These are phyloP conservation scores for Allygus modestus DNA, from an alignment of 2,888 invertebrate species.

Conservation along the genomic window DNA sequence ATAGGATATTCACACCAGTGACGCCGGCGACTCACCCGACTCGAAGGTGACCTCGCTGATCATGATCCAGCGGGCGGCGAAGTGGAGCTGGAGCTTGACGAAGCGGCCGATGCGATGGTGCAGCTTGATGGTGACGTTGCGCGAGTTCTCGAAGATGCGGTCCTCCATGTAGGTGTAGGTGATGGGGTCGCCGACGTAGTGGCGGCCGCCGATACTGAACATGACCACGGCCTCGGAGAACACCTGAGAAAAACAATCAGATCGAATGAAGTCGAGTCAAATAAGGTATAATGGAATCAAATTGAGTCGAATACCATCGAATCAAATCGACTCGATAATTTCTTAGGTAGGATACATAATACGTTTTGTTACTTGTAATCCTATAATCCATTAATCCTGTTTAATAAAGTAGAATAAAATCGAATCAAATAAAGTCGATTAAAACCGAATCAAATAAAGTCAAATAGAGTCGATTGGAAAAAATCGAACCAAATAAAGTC, in stretches of 20 bases:
- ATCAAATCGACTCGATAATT: too few relatives aligned
- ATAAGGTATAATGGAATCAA: too few relatives aligned
- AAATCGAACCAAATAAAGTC: too few relatives aligned
- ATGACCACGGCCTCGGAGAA: constrained; percentile 88
- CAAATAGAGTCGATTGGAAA: too few relatives aligned
- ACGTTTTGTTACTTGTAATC: too few relatives aligned
- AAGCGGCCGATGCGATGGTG: constrained; percentile 88
- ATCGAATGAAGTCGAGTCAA: background rate
- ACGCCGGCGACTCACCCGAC: constrained; percentile 84
- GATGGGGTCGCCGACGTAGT: constrained; percentile 87
- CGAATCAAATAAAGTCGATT: too few relatives aligned
- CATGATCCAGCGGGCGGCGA: constrained; percentile 91
- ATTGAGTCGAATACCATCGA: too few relatives aligned
- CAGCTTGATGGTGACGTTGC: constrained; percentile 89
- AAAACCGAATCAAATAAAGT: too few relatives aligned
- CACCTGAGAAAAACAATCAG: constrained; percentile 80
- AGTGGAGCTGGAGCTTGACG: constrained; percentile 86
- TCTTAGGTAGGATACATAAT: too few relatives aligned
- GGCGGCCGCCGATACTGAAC: constrained; percentile 88
- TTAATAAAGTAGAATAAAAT: too few relatives aligned
- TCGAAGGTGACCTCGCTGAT: constrained; percentile 93
- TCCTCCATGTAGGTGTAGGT: constrained; percentile 85
- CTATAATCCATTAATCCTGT: too few relatives aligned
- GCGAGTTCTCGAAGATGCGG: constrained; percentile 86
- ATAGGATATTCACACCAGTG: too few relatives aligned